A percentile compares a stretch with the other conserved stretches of the same genome.
Evolutionary conservation across 2,888 invertebrate genomes (phyloP).

Genomic region (Drosophila gaucha): DNA sequence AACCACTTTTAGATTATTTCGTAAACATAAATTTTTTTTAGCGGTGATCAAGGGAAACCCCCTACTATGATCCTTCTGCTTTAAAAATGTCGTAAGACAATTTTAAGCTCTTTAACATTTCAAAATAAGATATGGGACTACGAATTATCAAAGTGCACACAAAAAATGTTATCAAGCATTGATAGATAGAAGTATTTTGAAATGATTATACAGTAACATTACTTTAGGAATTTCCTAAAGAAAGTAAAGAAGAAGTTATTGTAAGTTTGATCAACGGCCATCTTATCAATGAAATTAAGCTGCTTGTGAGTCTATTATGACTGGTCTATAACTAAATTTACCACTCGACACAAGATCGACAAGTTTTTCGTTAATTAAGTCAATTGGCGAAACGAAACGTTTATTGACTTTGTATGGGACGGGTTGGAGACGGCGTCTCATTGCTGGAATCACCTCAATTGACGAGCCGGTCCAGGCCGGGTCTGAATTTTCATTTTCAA

Average conservation of each 20-base stretch:
- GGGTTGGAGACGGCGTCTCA: conserved; percentile 6
- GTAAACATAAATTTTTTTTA: too few species aligned
- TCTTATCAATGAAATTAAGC: conserved; percentile 33
- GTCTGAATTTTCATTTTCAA: conserved; percentile 8
- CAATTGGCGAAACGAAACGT: conserved; percentile 59
- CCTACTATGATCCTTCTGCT: background rate
- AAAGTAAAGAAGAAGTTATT: background rate
- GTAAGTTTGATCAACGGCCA: background rate
- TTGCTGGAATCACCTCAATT: conserved; percentile 18
- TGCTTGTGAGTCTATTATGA: background rate
- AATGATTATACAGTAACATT: background rate
- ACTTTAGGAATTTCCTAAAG: background rate
- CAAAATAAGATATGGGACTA: background rate
- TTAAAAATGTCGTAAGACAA: background rate
- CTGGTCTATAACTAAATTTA: background rate
- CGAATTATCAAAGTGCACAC: background rate
- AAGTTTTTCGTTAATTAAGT: conserved; percentile 46
- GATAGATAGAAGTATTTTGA: background rate
- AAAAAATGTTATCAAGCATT: conserved; percentile 9
- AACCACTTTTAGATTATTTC: too few species aligned
- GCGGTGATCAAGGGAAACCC: background rate
- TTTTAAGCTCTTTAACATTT: background rate
- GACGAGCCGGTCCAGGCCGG: conserved; percentile 9
- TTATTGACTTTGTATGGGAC: conserved; percentile 50
- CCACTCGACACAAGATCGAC: conserved; percentile 1